Conservation (phyloP, 2,888 invertebrate genomes). For the Ichneumoninae sp. region DNA sequence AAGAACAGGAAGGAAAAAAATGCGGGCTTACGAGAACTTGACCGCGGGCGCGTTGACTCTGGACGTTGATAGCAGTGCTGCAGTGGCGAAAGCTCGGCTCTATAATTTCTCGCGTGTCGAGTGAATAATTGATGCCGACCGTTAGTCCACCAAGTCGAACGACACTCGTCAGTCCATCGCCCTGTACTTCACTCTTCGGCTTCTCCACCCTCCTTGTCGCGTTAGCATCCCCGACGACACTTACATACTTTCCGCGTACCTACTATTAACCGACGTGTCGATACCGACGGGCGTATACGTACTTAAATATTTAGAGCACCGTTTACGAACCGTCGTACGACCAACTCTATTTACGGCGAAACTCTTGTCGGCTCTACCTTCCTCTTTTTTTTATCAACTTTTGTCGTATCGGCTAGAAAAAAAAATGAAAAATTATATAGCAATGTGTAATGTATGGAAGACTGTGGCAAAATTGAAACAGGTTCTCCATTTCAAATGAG, state of each 20-base stretch:
- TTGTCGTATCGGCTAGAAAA: background rate
- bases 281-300: slow-evolving; percentile 63
- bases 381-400: background rate
- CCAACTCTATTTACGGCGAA: slow-evolving; percentile 9
- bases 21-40: background rate
- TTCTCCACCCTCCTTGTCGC: background rate
- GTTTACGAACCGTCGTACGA: slow-evolving; percentile 64
- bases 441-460: background rate
- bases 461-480: background rate
- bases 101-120: slow-evolving; percentile 63
- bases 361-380: background rate
- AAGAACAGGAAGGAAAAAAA: background rate
- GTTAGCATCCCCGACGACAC: slow-evolving; percentile 25
- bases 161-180: slow-evolving; percentile 33
- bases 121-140: slow-evolving; percentile 72
- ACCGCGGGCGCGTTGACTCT: slow-evolving; percentile 49
- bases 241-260: slow-evolving; percentile 14
- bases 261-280: slow-evolving; percentile 37
- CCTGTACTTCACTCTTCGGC: slow-evolving; percentile 3
- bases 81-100: slow-evolving; percentile 36
- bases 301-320: slow-evolving; percentile 59
- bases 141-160: slow-evolving; percentile 37
- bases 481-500: background rate
- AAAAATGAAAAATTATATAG: background rate
- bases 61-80: background rate